A percentile compares a stretch with the other conserved stretches of the same genome.
phyloP scores from a whole-genome alignment of 2,888 invertebrate genomes.

The Geotrupes spiniger region DNA sequence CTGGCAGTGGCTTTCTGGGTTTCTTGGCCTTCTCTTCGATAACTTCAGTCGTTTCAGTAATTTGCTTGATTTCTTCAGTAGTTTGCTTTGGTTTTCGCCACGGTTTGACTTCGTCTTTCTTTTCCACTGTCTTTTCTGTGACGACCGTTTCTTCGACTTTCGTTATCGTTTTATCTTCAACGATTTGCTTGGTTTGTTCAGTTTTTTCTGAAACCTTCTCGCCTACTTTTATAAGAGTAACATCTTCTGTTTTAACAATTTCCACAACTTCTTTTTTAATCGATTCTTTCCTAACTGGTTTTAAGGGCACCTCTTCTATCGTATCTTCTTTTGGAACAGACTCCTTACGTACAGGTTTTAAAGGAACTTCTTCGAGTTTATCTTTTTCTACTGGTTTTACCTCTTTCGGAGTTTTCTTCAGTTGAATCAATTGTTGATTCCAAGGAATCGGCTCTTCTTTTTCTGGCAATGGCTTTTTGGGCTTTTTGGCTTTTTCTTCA shows the following conservation, averaged over 20 bases:
- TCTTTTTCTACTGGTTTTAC: slow-evolving; percentile 17
- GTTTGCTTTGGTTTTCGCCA: slow-evolving; percentile 29
- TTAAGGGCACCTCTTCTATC: slow-evolving; percentile 33
- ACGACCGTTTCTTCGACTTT: slow-evolving; percentile 31
- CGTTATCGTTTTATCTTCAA: slow-evolving; percentile 43
- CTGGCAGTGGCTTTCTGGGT: slow-evolving; percentile 30
- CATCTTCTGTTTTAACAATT: slow-evolving; percentile 27
- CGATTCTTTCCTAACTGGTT: slow-evolving; percentile 23
- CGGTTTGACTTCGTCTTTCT: slow-evolving; percentile 34
- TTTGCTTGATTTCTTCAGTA: slow-evolving; percentile 36
- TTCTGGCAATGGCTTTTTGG: slow-evolving; percentile 21
- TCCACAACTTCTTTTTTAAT: too few species aligned
- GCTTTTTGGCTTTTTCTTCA: slow-evolving; percentile 17
- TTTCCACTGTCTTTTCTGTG: slow-evolving; percentile 19
- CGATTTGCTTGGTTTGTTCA: slow-evolving; percentile 37
- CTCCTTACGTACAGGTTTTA: slow-evolving; percentile 36
- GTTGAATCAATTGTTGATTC: slow-evolving; percentile 61
- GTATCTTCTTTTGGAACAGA: slow-evolving; percentile 18
- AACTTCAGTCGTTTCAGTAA: slow-evolving; percentile 38
- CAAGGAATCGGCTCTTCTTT: slow-evolving; percentile 50
- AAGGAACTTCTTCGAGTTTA: slow-evolving; percentile 49
- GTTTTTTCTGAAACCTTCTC: slow-evolving; percentile 22
- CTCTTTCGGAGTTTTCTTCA: slow-evolving; percentile 49
- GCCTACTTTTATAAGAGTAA: slow-evolving; percentile 16
- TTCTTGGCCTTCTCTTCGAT: slow-evolving; percentile 31